Evolutionary conservation across 2,888 invertebrate species (phyloP), one percentile per base, ranked within the genome.

Genomic region (Thysanoteuthis rhombus): DNA sequence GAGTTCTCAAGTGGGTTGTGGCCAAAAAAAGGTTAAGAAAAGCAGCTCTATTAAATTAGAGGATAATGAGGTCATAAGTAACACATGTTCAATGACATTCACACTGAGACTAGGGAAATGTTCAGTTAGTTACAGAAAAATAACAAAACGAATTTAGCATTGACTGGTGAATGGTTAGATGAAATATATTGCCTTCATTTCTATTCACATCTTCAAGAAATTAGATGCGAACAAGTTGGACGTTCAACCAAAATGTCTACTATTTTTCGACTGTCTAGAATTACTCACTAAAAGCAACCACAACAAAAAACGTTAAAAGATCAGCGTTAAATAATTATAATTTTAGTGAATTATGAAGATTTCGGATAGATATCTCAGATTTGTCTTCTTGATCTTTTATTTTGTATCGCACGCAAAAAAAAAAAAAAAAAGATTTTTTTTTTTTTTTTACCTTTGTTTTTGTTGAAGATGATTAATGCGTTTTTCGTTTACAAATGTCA

Each of bases 11-110:
- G n/a, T n/a, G n/a, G n/a, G n/a, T n/a, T n/a, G n/a, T n/a, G 5
- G 25, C 22, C 25, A 25, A 25, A 52, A 52, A 22, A 52, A 25
- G 22, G 22, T 25, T 6, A 52, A 52, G 25, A 6, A 25, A n/a
- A n/a, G 10, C n/a, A 75, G n/a, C n/a, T n/a, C n/a, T n/a, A n/a
- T n/a, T n/a, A n/a, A 8, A 58, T 58, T 28, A 58, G 58, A 58
- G 75, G 75, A 36, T 75, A 75, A 75, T 36, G 12, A 75, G 75
- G 75, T 75, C 75, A 75, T 75, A 32, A 58, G 45, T 58, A 75
- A 75, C 75, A 75, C n/a, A 75, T 75, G 75, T 75, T 75, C 75
- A 75, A 75, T 75, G 75, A 75, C 75, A 75, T 75, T 75, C 75
- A 75, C 12, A n/a, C n/a, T 5, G 32, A 75, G 75, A 12, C 10